These are phyloP conservation scores for Sinocyclocheilus maitianheensis DNA, from an alignment of 2,113 vertebrate genomes.

Conservation along the genomic window DNA sequence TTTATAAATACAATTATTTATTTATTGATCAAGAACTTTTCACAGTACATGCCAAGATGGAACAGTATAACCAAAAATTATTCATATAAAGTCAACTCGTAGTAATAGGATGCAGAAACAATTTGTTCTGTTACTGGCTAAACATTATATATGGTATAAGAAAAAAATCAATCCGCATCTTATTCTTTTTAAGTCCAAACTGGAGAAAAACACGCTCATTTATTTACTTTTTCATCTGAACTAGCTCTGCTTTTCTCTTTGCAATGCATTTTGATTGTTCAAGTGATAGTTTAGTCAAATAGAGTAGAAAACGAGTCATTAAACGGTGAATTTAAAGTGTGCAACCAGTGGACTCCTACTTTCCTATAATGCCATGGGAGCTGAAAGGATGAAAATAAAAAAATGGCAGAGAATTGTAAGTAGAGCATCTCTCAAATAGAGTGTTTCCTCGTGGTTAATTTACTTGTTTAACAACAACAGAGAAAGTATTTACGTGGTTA, in stretches of 20 bases:
- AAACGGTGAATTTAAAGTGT: not conserved
- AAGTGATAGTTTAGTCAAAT: not conserved
- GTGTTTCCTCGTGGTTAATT: not conserved
- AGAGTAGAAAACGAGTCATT: not conserved
- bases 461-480: not conserved
- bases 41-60: no score
- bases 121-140: no score
- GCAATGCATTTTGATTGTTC: not conserved
- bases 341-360: not conserved
- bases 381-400: not conserved
- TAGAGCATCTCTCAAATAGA: not conserved
- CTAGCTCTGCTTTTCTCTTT: not conserved
- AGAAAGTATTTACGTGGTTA: not conserved
- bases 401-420: not conserved
- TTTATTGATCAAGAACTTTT: no score
- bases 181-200: no score
- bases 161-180: no score
- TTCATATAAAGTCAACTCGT: no score
- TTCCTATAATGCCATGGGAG: not conserved
- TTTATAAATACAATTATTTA: no score
- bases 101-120: no score
- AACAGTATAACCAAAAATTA: no score
- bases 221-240: not conserved
- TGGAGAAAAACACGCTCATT: no score
- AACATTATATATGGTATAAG: no score